phyloP scores from a whole-genome alignment of 2,888 invertebrate species.

The Loripinus fragilis region DNA sequence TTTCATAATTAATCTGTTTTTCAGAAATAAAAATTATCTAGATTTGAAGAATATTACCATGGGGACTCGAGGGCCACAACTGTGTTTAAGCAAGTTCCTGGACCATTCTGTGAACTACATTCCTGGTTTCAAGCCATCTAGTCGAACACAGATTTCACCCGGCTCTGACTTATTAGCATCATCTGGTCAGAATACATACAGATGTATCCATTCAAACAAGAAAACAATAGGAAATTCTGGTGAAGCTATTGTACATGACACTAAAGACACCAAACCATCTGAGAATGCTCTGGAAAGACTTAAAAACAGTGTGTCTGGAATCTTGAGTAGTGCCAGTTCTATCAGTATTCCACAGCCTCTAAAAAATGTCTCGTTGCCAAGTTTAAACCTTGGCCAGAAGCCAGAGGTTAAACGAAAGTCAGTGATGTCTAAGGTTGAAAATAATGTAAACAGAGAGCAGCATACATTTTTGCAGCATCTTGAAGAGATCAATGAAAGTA shows the following conservation, averaged over 20 bases:
- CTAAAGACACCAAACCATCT: neutral
- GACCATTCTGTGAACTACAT: neutral
- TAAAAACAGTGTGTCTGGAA: neutral
- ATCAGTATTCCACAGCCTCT: neutral
- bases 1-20: neutral
- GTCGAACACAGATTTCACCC: neutral
- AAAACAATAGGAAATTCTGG: neutral
- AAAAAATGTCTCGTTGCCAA: neutral
- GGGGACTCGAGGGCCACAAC: neutral
- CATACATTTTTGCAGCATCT: slow-evolving; percentile 7
- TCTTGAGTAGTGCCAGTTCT: neutral
- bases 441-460: neutral
- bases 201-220: neutral
- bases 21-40: neutral
- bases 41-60: neutral
- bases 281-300: neutral
- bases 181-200: neutral
- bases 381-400: neutral
- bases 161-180: neutral
- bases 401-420: neutral
- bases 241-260: neutral
- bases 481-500: slow-evolving; percentile 1
- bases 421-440: neutral
- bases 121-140: neutral
- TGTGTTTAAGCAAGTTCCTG: neutral